Evolutionary conservation across 2,797 vertebrate species (phyloP).

Genomic region (Caiman crocodilus): DNA sequence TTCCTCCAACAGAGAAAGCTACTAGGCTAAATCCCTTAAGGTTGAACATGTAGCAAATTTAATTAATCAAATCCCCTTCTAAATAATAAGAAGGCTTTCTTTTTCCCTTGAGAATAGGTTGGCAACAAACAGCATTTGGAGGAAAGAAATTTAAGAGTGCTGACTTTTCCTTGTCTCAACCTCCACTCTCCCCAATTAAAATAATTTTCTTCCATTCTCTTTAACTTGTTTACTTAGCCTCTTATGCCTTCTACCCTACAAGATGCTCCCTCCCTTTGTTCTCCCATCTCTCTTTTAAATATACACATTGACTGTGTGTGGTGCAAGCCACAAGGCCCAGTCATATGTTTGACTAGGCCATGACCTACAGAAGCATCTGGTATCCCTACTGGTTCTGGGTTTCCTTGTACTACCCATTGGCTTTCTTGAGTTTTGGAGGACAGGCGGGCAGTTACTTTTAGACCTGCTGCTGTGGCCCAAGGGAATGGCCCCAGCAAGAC

Average conservation of each 20-base stretch:
- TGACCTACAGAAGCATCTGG: rapidly evolving
- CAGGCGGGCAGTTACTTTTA: rapidly evolving
- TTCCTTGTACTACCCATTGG: background rate
- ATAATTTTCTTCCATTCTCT: background rate
- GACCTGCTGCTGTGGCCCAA: too few relatives aligned
- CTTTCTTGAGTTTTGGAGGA: background rate
- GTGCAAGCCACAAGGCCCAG: rapidly evolving
- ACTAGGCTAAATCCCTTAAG: background rate
- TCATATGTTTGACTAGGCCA: rapidly evolving
- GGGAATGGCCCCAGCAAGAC: rapidly evolving
- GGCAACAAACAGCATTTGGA: background rate
- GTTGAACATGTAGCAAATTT: background rate
- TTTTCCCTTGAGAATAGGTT: background rate
- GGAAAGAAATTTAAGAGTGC: conserved; percentile 23
- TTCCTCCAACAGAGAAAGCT: background rate
- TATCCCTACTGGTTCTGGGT: rapidly evolving
- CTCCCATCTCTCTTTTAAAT: background rate
- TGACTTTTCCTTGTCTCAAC: conserved; percentile 17
- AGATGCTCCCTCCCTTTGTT: background rate
- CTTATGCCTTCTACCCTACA: background rate
- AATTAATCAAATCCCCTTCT: conserved; percentile 29
- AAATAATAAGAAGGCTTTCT: background rate
- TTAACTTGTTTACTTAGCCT: background rate
- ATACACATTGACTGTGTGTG: rapidly evolving
- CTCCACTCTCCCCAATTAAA: background rate